These are phyloP conservation scores for Nyleta sp. DNA, from an alignment of 2,888 invertebrate genomes.

Conservation along the genomic window DNA sequence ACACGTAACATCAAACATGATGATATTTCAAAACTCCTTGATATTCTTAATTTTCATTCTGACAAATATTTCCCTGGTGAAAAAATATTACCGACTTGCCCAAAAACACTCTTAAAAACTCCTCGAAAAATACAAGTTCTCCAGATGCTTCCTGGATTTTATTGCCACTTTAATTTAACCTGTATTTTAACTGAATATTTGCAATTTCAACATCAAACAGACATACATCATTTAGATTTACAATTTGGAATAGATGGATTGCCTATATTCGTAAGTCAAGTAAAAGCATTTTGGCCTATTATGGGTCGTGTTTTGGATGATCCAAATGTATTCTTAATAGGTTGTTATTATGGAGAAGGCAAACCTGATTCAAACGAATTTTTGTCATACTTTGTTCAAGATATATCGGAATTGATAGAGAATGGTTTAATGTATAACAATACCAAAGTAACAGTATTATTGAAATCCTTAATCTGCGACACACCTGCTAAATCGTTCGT, in stretches of 20 bases:
- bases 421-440: not conserved
- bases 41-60: slow-evolving; percentile 5
- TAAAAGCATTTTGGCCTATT: slow-evolving; percentile 63
- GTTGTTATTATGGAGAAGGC: slow-evolving; percentile 59
- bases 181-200: not conserved
- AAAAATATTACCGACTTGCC: not conserved
- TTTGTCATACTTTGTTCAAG: slow-evolving; percentile 29
- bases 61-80: not conserved
- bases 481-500: not conserved
- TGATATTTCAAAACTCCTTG: not conserved
- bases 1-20: not conserved
- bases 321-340: slow-evolving; percentile 55
- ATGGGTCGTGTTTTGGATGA: slow-evolving; percentile 23
- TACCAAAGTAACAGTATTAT: not conserved
- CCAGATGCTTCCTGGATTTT: not conserved
- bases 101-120: slow-evolving; percentile 5
- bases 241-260: slow-evolving; percentile 16
- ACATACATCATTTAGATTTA: not conserved
- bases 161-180: slow-evolving; percentile 2
- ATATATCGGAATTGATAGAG: not conserved
- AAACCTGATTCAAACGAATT: slow-evolving; percentile 66
- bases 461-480: slow-evolving; percentile 16
- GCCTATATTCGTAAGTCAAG: slow-evolving; percentile 37
- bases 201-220: not conserved
- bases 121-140: not conserved